Evolutionary conservation across 2,888 invertebrate species (phyloP).

Genomic region (Lobophora halterata): DNA sequence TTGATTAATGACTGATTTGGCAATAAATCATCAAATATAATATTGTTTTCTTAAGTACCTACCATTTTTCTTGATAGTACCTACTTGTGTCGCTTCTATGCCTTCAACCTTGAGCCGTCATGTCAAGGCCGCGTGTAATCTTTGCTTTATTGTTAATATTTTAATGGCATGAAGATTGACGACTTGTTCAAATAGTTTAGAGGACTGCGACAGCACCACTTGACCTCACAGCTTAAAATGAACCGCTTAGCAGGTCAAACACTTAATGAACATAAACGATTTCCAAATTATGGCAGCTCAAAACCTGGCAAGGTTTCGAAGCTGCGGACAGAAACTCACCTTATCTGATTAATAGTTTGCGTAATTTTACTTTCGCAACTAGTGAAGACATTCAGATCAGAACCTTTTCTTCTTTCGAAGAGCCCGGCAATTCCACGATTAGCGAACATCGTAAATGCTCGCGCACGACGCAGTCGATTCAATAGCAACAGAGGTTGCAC

Average conservation of each 20-base stretch:
- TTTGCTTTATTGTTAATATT: slow-evolving; percentile 33
- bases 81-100: slow-evolving; percentile 31
- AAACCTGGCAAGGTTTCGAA: too few relatives aligned
- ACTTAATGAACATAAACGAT: slow-evolving; percentile 4
- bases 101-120: slow-evolving; percentile 47
- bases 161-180: slow-evolving; percentile 30
- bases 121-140: slow-evolving; percentile 57
- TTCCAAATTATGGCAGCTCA: slow-evolving; percentile 2
- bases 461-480: slow-evolving; percentile 36
- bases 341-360: slow-evolving; percentile 16
- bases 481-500: slow-evolving; percentile 40
- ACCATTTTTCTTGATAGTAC: slow-evolving; percentile 36
- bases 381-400: slow-evolving; percentile 16
- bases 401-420: slow-evolving; percentile 16
- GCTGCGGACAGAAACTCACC: too few relatives aligned
- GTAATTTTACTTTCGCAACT: slow-evolving; percentile 16
- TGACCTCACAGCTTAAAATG: slow-evolving; percentile 14
- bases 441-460: slow-evolving; percentile 31
- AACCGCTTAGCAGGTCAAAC: slow-evolving; percentile 5
- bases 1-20: too few relatives aligned
- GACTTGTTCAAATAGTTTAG: slow-evolving; percentile 27
- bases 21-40: slow-evolving; percentile 29
- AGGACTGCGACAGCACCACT: slow-evolving; percentile 20
- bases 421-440: slow-evolving; percentile 20
- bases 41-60: slow-evolving; percentile 31